Evolutionary conservation across 53 echinoderm and acorn worm genomes (phyloP).

Genomic region (Temnopleurus reevesii): DNA sequence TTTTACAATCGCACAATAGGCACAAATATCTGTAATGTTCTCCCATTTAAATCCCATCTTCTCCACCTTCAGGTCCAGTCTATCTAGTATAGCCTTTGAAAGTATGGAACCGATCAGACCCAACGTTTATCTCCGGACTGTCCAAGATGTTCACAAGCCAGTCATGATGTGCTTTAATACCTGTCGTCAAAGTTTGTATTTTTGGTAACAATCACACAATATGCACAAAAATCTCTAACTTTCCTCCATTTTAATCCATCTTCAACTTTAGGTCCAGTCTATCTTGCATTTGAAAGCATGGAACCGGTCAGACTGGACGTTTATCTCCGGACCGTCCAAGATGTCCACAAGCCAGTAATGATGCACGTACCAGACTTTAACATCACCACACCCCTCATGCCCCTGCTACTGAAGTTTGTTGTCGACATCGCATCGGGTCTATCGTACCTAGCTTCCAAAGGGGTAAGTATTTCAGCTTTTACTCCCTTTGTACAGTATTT

Average conservation of each 20-base stretch:
- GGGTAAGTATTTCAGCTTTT: slow-evolving; percentile 40
- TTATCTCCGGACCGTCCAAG: slow-evolving; percentile 62
- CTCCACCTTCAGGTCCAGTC: slow-evolving; percentile 50
- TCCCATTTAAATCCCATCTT: too few relatives aligned
- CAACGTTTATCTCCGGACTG: slow-evolving; percentile 63
- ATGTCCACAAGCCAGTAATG: slow-evolving; percentile 63
- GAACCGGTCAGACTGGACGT: slow-evolving; percentile 63
- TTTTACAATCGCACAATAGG: too few relatives aligned
- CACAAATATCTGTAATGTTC: too few relatives aligned
- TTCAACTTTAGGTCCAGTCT: slow-evolving; percentile 57
- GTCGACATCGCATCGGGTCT: slow-evolving; percentile 70
- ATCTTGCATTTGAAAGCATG: slow-evolving; percentile 65
- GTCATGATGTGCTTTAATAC: slow-evolving; percentile 49
- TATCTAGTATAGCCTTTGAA: slow-evolving; percentile 63
- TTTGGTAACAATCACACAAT: too few relatives aligned
- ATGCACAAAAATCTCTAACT: too few relatives aligned
- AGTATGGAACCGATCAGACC: slow-evolving; percentile 58
- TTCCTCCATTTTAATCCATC: too few relatives aligned
- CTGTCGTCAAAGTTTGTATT: too few relatives aligned
- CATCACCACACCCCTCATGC: slow-evolving; percentile 63
- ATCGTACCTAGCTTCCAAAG: slow-evolving; percentile 61
- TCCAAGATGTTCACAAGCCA: slow-evolving; percentile 64
- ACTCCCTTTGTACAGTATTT: too few relatives aligned
- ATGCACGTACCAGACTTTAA: slow-evolving; percentile 65
- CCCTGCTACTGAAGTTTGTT: slow-evolving; percentile 66